These are phyloP conservation scores for Desmophyllum pertusum DNA, from an alignment of 92 coral and sea anemone species.

Conservation along the genomic window DNA sequence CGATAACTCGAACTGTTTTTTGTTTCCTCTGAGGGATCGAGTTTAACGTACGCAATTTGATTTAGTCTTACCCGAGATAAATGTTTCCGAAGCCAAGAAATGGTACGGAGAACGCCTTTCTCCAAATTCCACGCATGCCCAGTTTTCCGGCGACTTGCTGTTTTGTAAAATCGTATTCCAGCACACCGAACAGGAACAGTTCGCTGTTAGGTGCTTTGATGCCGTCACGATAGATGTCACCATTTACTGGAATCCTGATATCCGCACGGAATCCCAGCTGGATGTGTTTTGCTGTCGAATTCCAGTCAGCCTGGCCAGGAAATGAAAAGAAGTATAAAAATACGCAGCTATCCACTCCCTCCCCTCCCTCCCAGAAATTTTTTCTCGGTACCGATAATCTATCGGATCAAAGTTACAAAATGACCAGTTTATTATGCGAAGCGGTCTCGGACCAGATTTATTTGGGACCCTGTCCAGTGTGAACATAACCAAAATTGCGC, in stretches of 20 bases:
- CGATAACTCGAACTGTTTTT: too few species aligned
- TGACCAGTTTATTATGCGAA: too few species aligned
- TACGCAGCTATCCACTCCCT: not conserved
- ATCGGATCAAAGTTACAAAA: too few species aligned
- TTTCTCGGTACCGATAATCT: too few species aligned
- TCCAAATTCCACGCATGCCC: conserved; percentile 93
- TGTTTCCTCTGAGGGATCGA: too few species aligned
- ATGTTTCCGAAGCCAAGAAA: conserved; percentile 91
- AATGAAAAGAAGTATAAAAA: not conserved
- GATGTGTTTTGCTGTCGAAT: conserved; percentile 60
- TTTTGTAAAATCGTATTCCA: conserved; percentile 76
- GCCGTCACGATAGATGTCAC: conserved; percentile 89
- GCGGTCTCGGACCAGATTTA: too few species aligned
- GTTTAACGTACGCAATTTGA: not conserved
- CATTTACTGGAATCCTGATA: conserved; percentile 92
- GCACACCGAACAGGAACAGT: conserved; percentile 78
- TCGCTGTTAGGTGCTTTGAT: conserved; percentile 84
- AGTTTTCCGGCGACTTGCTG: conserved; percentile 76
- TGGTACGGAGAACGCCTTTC: conserved; percentile 79
- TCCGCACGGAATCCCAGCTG: conserved; percentile 91
- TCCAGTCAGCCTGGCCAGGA: conserved; percentile 85
- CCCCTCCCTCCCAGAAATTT: not conserved
- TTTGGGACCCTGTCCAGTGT: too few species aligned
- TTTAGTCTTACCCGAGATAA: conserved; percentile 71
- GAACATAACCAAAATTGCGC: too few species aligned